A percentile compares a stretch with the other conserved stretches of the same genome.
phyloP scores from a whole-genome alignment of 1,140 invertebrate species.

The Pseudomyrmex cubaensis region DNA sequence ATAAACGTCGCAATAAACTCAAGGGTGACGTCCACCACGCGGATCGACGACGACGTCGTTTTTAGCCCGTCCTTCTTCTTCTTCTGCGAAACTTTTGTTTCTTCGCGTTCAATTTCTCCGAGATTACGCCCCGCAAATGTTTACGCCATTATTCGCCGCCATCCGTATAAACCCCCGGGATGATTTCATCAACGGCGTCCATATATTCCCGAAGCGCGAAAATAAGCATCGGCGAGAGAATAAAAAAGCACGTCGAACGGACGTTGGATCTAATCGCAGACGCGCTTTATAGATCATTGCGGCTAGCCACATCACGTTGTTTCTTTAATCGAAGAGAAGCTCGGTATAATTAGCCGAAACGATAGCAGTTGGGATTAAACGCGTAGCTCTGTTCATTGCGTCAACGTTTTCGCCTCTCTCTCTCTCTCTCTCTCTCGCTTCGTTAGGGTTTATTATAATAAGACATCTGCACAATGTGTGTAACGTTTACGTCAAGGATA shows the following conservation, averaged over 20 bases:
- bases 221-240: background rate
- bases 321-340: background rate
- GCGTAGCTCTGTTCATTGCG: background rate
- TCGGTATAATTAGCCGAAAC: background rate
- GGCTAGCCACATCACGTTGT: background rate
- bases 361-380: conserved; percentile 16
- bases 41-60: conserved; percentile 61
- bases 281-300: background rate
- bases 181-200: conserved; percentile 7
- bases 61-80: conserved; percentile 67
- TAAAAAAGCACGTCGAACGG: background rate
- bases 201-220: background rate
- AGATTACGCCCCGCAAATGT: conserved; percentile 12
- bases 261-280: background rate
- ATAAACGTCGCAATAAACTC: conserved; percentile 75
- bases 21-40: conserved; percentile 72
- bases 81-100: conserved; percentile 57
- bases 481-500: conserved; percentile 53
- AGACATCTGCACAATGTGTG: conserved; percentile 26
- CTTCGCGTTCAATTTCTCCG: conserved; percentile 9
- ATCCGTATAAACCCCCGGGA: background rate
- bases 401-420: conserved; percentile 22
- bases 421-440: too few relatives aligned
- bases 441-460: conserved; percentile 51
- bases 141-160: background rate